Conservation (phyloP, 1,140 invertebrate species). For the Philopotamus ludificatus region DNA sequence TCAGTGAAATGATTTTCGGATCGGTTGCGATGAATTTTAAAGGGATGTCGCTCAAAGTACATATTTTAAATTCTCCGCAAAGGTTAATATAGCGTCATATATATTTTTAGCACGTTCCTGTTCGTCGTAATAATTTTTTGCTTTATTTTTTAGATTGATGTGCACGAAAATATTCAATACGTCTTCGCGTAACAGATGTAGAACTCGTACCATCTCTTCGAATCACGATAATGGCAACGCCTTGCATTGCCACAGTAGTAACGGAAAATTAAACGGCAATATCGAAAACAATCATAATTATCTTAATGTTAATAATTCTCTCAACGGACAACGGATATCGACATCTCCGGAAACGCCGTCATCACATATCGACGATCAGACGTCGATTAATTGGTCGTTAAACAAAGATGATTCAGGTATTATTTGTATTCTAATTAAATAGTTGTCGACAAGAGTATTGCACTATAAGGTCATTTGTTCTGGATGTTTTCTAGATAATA, state of each 20-base stretch:
- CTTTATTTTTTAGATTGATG: constrained; percentile 54
- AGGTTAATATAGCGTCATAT: constrained; percentile 44
- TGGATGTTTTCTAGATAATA: too few relatives aligned
- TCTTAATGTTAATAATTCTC: too few relatives aligned
- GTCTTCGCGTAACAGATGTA: constrained; percentile 15
- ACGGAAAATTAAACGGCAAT: too few relatives aligned
- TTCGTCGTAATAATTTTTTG: background rate
- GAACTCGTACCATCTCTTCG: constrained; percentile 5
- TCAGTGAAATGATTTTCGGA: constrained; percentile 90
- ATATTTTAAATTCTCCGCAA: constrained; percentile 69
- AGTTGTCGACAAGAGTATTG: too few relatives aligned
- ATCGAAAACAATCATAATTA: too few relatives aligned
- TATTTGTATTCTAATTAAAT: background rate
- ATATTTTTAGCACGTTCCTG: background rate
- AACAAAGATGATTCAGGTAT: constrained; percentile 54
- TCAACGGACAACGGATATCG: too few relatives aligned
- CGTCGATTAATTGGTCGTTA: constrained; percentile 50
- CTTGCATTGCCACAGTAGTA: too few relatives aligned
- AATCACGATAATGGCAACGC: constrained; percentile 16
- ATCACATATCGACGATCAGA: constrained; percentile 46
- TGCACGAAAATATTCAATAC: constrained; percentile 70
- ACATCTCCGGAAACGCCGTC: constrained; percentile 43
- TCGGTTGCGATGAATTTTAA: constrained; percentile 82
- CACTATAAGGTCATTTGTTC: too few relatives aligned
- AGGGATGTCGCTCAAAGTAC: constrained; percentile 81